Evolutionary conservation across 2,888 invertebrate species (phyloP), one percentile per base, ranked within the genome.

Genomic region (Troides helena): DNA sequence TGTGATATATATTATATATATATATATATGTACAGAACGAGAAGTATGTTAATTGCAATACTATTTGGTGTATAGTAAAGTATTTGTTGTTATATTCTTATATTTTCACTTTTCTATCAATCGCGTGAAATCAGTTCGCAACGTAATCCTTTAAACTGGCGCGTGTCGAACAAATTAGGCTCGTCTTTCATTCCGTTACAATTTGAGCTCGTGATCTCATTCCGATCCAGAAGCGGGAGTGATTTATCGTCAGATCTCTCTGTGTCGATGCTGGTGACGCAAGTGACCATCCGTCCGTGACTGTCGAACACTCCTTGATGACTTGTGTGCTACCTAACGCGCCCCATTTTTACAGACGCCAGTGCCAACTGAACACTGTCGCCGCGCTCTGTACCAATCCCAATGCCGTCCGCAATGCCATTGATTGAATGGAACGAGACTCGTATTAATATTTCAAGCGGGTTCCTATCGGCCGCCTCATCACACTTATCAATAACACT

Each of bases 141-240:
- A 63, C 25, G 21, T 64, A 63, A 50, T 59, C 64, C 61, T 77
- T 76, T 76, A 74, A 74, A 74, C 76, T 74, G 77, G 71, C 75
- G 71, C 74, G 64, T 75, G 72, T 75, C 77, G 77, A 77, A 80
- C 75, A 80, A 85, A 85, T 87, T 84, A 85, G 81, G 81, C 77
- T 74, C 77, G 80, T 86, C 84, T 84, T 77, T 84, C 85, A 85
- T 82, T 82, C 80, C 78, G 76, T 79, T 80, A 79, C 79, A 81
- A 84, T 87, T 86, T 83, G 81, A 81, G 80, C 81, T 83, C 85
- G 84, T 90, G 91, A 90, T 90, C 91, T 91, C 90, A 91, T 91
- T 89, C 83, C 86, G 83, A 86, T 86, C 85, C 85, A 85, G 86
- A 86, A 80, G 80, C 80, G 76, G 79, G 76, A 75, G 81, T 88